Conservation (phyloP, 2,888 invertebrate genomes). For the Apocheima hispidaria region DNA sequence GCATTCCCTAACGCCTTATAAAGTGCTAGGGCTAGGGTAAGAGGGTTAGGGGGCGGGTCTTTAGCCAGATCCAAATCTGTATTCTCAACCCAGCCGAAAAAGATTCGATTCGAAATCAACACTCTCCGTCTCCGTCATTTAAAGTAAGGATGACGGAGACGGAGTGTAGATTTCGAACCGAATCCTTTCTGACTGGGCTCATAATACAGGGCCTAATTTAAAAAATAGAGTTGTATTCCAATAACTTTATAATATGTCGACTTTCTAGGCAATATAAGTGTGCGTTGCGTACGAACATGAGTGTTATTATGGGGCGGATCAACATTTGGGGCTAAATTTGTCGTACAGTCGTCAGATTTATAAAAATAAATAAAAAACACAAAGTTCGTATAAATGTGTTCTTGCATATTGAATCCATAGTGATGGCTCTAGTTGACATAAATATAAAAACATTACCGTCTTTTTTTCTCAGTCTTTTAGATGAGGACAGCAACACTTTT, state of each 20-base stretch:
- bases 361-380: background rate
- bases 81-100: too few relatives aligned
- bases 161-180: too few relatives aligned
- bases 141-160: too few relatives aligned
- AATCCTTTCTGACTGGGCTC: too few relatives aligned
- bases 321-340: constrained; percentile 40
- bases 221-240: background rate
- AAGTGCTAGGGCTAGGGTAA: too few relatives aligned
- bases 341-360: constrained; percentile 11
- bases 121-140: too few relatives aligned
- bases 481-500: background rate
- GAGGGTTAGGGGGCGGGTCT: too few relatives aligned
- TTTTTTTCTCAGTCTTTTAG: background rate
- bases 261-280: constrained; percentile 50
- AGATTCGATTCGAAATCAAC: too few relatives aligned
- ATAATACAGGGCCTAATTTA: background rate
- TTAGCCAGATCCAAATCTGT: too few relatives aligned
- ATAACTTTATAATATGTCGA: constrained; percentile 24
- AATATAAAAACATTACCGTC: background rate
- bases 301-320: constrained; percentile 38
- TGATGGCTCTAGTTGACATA: background rate
- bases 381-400: constrained; percentile 5
- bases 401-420: background rate
- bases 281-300: constrained; percentile 49
- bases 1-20: too few relatives aligned